A percentile compares a stretch with the other conserved stretches of the same genome.
These are phyloP conservation scores for Digitonthophagus gazella DNA, from an alignment of 2,888 invertebrate genomes.

Conservation along the genomic window DNA sequence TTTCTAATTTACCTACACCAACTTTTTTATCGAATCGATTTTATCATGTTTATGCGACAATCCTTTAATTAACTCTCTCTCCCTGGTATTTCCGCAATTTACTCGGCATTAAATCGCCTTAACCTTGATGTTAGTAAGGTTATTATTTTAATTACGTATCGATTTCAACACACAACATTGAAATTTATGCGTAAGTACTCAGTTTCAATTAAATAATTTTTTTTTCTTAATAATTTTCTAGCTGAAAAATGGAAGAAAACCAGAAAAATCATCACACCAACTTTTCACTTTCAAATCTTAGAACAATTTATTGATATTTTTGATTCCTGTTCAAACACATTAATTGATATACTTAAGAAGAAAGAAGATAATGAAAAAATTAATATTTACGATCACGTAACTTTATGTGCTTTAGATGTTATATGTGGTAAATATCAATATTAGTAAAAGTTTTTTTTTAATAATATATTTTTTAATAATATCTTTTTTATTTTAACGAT, in stretches of 20 bases:
- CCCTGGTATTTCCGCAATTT: background rate
- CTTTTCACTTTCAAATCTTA: slow-evolving; percentile 20
- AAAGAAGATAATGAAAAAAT: background rate
- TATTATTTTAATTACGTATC: background rate
- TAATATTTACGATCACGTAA: slow-evolving; percentile 26
- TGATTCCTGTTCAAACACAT: slow-evolving; percentile 13
- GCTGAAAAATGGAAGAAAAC: slow-evolving; percentile 22
- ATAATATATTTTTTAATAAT: no score
- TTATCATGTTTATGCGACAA: background rate
- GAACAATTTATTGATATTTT: slow-evolving; percentile 19
- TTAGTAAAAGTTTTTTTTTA: no score
- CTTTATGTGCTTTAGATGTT: slow-evolving; percentile 27
- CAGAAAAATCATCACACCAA: slow-evolving; percentile 20
- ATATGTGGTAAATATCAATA: slow-evolving; percentile 29
- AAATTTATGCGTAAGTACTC: background rate
- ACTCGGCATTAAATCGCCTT: background rate
- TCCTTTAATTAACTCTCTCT: background rate
- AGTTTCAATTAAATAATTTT: background rate
- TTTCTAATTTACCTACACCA: background rate
- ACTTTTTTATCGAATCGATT: background rate
- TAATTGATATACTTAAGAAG: slow-evolving; percentile 3
- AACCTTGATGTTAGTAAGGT: background rate
- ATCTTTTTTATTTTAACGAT: no score
- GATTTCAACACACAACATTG: background rate
- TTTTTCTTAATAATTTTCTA: background rate